A percentile compares a stretch with the other conserved stretches of the same genome.
These are phyloP conservation scores for Propithecus coquereli DNA, from an alignment of 2,113 vertebrate species.

Conservation along the genomic window DNA sequence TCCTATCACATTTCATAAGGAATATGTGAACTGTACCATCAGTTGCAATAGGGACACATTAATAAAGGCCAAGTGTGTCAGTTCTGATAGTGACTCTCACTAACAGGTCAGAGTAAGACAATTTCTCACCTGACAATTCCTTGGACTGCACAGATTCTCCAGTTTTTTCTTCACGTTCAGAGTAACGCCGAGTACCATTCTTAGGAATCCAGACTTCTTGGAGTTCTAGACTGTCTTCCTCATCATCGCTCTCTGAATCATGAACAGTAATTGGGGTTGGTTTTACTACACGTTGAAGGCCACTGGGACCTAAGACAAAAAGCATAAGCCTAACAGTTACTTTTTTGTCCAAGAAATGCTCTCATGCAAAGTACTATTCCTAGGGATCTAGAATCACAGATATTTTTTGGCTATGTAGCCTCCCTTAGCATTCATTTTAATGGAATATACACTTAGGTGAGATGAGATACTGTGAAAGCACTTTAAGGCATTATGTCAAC, in stretches of 20 bases:
- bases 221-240: constrained; percentile 85
- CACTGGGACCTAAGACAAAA: constrained; percentile 91
- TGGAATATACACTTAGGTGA: not conserved
- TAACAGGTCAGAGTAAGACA: not conserved
- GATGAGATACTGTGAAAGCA: not conserved
- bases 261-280: constrained; percentile 89
- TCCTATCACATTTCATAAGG: not conserved
- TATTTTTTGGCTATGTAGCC: too few species aligned
- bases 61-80: not conserved
- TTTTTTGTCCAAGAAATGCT: not conserved
- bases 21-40: not conserved
- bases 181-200: constrained; percentile 82
- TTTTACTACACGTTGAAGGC: constrained; percentile 87
- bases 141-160: constrained; percentile 80
- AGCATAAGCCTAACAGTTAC: constrained; percentile 30
- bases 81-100: not conserved
- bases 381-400: not conserved
- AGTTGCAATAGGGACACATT: not conserved
- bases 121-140: constrained; percentile 78
- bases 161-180: constrained; percentile 83
- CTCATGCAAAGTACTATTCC: not conserved
- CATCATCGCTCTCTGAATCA: constrained; percentile 97
- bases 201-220: constrained; percentile 81
- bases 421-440: not conserved
- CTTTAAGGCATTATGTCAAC: not conserved